Evolutionary conservation across 1,140 invertebrate genomes (phyloP), one percentile per base, ranked within the genome.

Genomic region (Drosophila rhopaloa): DNA sequence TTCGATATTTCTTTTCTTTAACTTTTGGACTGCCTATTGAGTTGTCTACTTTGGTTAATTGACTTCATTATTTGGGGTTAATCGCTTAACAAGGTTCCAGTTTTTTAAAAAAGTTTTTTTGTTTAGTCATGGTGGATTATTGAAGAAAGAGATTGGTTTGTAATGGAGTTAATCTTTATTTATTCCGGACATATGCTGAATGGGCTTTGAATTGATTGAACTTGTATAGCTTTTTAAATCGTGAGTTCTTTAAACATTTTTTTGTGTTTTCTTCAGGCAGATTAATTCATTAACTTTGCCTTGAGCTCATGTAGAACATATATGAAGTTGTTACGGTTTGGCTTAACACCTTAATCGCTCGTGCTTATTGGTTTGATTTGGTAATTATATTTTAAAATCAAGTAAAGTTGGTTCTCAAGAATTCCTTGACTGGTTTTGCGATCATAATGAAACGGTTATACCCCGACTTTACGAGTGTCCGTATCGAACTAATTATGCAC

Each of bases 1-100:
- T 72, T 11, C 47, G 61, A 74, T 81, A 68, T 57, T 63, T 57
- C n/a, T 35, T 63, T 74, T 51, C 27, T 14, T 16, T n/a, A 16
- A 46, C 13, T 35, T 54, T 54, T 58, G 43, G 32, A 13, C 35
- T 53, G 48, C 48, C 82, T 53, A 85, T 85, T 85, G 82, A 85
- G 79, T 72, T 82, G 82, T 85, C 82, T 88, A 82, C 79, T 82
- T 86, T 86, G 79, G 61, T 85, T 85, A 85, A 85, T 85, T 85
- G 83, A 75, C 65, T 79, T 70, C 60, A 85, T 85, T 85, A 88
- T 85, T 82, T 79, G 70, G 54, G 55, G 56, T 82, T 86, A 85
- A 85, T 86, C 82, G 82, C 47, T 58, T 46, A 75, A 85, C 82
- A 85, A 79, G 72, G 70, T 60, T 40, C 41, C 13, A 29, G 46